Base-by-base conservation (phyloP, 2,888 invertebrate species). In the Pecten maximus region DNA sequence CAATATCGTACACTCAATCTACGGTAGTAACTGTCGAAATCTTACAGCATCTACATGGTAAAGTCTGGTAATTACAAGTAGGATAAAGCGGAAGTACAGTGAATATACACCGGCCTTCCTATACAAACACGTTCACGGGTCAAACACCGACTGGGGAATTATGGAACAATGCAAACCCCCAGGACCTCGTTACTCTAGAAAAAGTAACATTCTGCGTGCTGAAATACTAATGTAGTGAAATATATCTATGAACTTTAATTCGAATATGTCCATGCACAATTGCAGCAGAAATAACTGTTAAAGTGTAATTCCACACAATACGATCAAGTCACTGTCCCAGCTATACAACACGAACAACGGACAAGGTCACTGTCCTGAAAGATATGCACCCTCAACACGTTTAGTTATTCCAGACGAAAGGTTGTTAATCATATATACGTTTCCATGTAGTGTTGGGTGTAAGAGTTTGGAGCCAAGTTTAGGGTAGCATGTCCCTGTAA, bases 401-500 rank as follows among this genome's bases (percentile, higher is more conserved):
- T 10, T 44, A 44, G 44, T 44, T 44, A 44, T 44, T 6, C 44
- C 44, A 44, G 44, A 44, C 8, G 6, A 23, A 60, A 60, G 60
- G 60, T 60, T n/a, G n/a, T n/a, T 60, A 60, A 60, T 60, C 60
- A 60, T 60, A 60, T 2, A n/a, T 48, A 48, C 23, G 54, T 54
- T 8, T 74, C 10, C 74, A 74, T 74, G 74, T 35, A 74, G 35
- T 35, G 74, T 74, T 2, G 74, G 10, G 28, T 74, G 74, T 74
- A 35, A 74, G 74, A 74, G 23, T 74, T 35, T 74, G 10, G 74
- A 74, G 74, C 74, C 74, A 74, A 74, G 74, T 74, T 74, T 74
- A 74, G 74, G 74, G 35, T 74, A 74, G 74, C 28, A 23, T 28
- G 74, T 74, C 74, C 74, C 74, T 74, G 74, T 74, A 74, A 74